A percentile compares a stretch with the other conserved stretches of the same genome.
These are phyloP conservation scores for Pipistrellus pygmaeus DNA, from an alignment of 2,797 vertebrate species.

Conservation along the genomic window DNA sequence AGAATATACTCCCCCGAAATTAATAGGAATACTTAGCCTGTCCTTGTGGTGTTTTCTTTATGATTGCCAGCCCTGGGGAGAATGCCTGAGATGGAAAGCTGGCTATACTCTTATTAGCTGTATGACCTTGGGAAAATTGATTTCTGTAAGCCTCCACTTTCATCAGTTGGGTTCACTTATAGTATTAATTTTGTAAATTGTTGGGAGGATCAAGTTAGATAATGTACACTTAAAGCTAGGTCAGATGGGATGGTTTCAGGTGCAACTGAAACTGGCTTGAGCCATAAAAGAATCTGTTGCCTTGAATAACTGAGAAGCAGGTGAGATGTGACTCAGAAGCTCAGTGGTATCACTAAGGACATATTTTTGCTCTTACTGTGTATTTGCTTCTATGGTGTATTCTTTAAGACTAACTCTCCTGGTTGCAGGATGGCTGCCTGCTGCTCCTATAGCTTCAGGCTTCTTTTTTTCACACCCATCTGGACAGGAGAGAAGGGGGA, in stretches of 20 bases:
- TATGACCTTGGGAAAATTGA: not conserved
- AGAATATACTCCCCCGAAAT: not conserved
- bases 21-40: not conserved
- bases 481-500: not conserved
- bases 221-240: not conserved
- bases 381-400: not conserved
- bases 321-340: not conserved
- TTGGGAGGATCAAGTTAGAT: constrained; percentile 3
- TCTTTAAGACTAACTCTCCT: not conserved
- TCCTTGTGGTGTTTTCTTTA: not conserved
- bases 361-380: not conserved
- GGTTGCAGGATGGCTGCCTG: not conserved
- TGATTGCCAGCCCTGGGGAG: not conserved
- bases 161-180: not conserved
- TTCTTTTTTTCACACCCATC: not conserved
- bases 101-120: not conserved
- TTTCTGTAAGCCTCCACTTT: not conserved
- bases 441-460: not conserved
- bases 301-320: not conserved
- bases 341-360: not conserved
- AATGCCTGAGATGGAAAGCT: not conserved
- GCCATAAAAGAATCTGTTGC: not conserved
- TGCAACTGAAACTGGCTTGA: not conserved
- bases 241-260: not conserved
- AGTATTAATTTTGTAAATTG: not conserved